Base-by-base conservation (phyloP, 2,888 invertebrate genomes). In the Oscheius myriophilus region DNA sequence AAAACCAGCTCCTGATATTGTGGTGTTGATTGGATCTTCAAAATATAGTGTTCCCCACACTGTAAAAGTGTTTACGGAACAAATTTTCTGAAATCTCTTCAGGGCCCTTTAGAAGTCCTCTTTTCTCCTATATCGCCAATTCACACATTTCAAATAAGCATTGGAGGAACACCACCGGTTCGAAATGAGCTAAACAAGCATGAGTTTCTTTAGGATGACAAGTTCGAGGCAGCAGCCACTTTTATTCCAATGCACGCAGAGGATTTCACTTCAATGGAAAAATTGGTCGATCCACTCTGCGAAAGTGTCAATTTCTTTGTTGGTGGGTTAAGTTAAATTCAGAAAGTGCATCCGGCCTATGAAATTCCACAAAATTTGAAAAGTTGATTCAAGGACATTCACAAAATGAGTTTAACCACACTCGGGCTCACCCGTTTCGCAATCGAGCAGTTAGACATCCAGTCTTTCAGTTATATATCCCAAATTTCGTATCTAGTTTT, bases 81-180 rank as follows among this genome's bases (percentile, higher is more conserved):
- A 16, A 6, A 53, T 16, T 6, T 45, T 6, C n/a, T n/a, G n/a
- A n/a, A n/a, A 18, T 12, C 11, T 59, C 64, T 72, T 16, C 63
- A 76, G 73, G 70, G 69, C 1, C 58, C 67, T 2, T 73, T 71
- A 46, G 84, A 84, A 67, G 67, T 79, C 16, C 69, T 84, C 9
- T 72, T 84, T 33, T 75, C 79, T 18, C 84, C 84, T 4, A 57
- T 66, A n/a, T 84, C 84, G 39, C 82, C 83, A n/a, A 82, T 80
- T 14, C 84, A 84, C 66, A 79, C 79, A n/a, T 84, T 84, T 68
- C 71, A 81, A 58, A 65, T 65, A 2, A 55, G 45, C 14, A 45
- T 65, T 33, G 55, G 57, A 2, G 65, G 65, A 21, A 11, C 23
- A n/a, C 46, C 54, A 18, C 21, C 26, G 43, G 65, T 65, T n/a